Base-by-base conservation (phyloP, 2,797 vertebrate genomes). In the Calcarius lapponicus region DNA sequence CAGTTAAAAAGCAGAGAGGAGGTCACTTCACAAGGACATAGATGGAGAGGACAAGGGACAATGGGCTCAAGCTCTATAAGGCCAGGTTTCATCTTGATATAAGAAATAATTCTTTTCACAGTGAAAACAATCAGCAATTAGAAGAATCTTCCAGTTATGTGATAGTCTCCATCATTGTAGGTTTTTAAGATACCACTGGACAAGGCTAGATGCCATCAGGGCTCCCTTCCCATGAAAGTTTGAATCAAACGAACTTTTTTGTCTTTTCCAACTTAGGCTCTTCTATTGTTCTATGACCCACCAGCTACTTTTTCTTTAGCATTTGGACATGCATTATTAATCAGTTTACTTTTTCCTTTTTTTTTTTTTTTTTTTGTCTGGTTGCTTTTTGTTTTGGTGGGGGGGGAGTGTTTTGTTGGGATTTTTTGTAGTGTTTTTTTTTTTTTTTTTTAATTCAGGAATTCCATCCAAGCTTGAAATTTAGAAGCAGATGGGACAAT, bases 401-500 rank as follows among this genome's bases (percentile, higher is more conserved):
- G 17, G 13, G 3, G 4, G 21, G 5, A 6, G 10, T 10, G 7
- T 34, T 69, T 75, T 24, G 8, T 20, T 28, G 6, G 5, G 21
- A 9, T 21, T 18, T 9, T 31, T n/a, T n/a, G n/a, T n/a, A n/a
- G n/a, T n/a, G n/a, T n/a, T n/a, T n/a, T n/a, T n/a, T n/a, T n/a
- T 36, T 57, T 25, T 36, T 57, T 25, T 62, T 34, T 50, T 51
- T 1, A 8, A 31, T 80, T n/a, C 29, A 91, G 29, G 10, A 81
- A 81, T 79, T 60, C 8, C 9, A 85, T 67, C 31, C 65, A 89
- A 69, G 19, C 17, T 18, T 20, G 57, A 90, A 71, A 80, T 3
- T 61, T 32, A 71, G 85, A 81, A 86, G 28, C 72, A 94, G 51
- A 85, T 58, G 67, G 56, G 31, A 64, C 29, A 90, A 65, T 92